Evolutionary conservation across 1,140 invertebrate genomes (phyloP).

Genomic region (Maconellicoccus hirsutus): DNA sequence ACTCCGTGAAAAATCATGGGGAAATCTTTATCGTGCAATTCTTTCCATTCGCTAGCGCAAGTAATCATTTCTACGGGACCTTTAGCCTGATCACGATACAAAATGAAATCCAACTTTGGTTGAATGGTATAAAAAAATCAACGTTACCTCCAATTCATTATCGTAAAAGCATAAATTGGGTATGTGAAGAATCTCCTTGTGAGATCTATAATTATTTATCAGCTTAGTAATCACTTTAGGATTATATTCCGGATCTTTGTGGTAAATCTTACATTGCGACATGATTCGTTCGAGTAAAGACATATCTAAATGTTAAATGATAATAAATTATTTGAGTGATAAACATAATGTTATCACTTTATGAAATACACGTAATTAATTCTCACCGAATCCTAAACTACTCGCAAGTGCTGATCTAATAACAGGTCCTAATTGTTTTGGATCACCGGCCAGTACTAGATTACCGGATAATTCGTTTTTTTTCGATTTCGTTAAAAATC

Average conservation of each 20-base stretch:
- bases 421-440: slow-evolving; percentile 77
- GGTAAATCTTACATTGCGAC: slow-evolving; percentile 29
- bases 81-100: not conserved
- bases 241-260: slow-evolving; percentile 43
- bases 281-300: not conserved
- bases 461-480: slow-evolving; percentile 38
- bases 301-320: not conserved
- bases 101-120: not conserved
- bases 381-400: slow-evolving; percentile 45
- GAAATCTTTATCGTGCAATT: slow-evolving; percentile 38
- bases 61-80: not conserved
- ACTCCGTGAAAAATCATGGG: slow-evolving; percentile 70
- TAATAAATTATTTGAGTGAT: not conserved
- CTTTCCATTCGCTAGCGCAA: slow-evolving; percentile 33
- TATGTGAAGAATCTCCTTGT: slow-evolving; percentile 59
- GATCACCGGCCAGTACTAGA: slow-evolving; percentile 80
- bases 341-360: not conserved
- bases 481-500: not conserved
- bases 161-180: slow-evolving; percentile 77
- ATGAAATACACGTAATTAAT: no score
- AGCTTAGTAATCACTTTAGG: slow-evolving; percentile 56
- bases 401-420: slow-evolving; percentile 51
- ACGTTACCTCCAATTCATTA: slow-evolving; percentile 46
- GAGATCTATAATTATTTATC: slow-evolving; percentile 62
- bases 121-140: slow-evolving; percentile 31